A percentile compares a stretch with the other conserved stretches of the same genome.
phyloP scores from a whole-genome alignment of 2,113 vertebrate genomes.

The Gymnogyps californianus region DNA sequence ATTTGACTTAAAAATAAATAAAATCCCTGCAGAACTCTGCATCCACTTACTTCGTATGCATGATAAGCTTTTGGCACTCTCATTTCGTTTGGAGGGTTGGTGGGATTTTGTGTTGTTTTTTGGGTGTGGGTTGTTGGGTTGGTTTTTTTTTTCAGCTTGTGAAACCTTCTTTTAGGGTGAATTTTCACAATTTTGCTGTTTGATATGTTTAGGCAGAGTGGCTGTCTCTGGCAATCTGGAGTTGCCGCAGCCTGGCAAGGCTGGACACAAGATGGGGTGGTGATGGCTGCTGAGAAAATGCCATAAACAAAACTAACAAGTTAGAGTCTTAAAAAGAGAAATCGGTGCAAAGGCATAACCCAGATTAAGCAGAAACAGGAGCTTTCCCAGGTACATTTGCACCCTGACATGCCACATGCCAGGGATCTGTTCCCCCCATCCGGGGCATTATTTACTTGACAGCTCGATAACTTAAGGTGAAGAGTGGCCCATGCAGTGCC shows the following conservation, averaged over 20 bases:
- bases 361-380: background rate
- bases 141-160: background rate
- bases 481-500: background rate
- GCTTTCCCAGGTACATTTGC: background rate
- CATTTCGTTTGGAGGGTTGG: background rate
- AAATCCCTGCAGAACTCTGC: background rate
- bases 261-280: background rate
- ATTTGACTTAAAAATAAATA: background rate
- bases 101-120: background rate
- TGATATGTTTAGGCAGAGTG: background rate
- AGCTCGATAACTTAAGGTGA: background rate
- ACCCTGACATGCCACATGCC: background rate
- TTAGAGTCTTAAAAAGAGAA: background rate
- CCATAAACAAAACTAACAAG: background rate
- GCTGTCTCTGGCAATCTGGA: background rate
- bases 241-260: background rate
- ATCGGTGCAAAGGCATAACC: rapidly evolving
- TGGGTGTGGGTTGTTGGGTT: background rate
- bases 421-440: background rate
- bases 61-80: background rate
- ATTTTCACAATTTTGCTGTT: background rate
- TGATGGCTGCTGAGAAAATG: background rate
- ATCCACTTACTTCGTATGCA: background rate
- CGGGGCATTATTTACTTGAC: background rate
- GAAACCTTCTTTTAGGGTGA: background rate